These are phyloP conservation scores for Melanotaenia boesemani DNA, from an alignment of 2,797 vertebrate species.

Conservation along the genomic window DNA sequence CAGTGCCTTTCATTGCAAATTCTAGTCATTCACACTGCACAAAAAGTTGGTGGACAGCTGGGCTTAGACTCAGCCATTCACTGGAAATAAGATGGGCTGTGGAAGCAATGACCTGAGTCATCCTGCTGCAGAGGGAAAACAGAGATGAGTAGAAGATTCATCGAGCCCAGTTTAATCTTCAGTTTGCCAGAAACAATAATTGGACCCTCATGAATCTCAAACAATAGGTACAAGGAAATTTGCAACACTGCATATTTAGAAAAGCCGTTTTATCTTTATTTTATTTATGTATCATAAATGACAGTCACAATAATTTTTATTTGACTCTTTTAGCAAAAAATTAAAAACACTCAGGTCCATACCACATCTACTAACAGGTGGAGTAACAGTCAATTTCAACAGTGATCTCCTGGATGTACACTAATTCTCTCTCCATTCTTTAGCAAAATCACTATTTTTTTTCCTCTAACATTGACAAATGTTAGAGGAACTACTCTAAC, in stretches of 20 bases:
- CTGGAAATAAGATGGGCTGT: conserved; percentile 69
- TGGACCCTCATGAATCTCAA: conserved; percentile 46
- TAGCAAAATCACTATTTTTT: too few relatives aligned
- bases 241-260: neutral
- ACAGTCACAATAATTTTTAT: neutral
- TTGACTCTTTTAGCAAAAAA: neutral
- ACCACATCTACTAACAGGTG: neutral
- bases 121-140: conserved; percentile 54
- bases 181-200: conserved; percentile 74
- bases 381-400: too few relatives aligned
- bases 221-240: conserved; percentile 26
- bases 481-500: too few relatives aligned
- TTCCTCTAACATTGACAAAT: too few relatives aligned
- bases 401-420: too few relatives aligned
- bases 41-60: conserved; percentile 79
- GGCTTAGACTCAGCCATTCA: conserved; percentile 58
- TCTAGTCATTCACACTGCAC: conserved; percentile 80
- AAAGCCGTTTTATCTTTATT: neutral
- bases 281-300: neutral
- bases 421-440: too few relatives aligned
- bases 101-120: conserved; percentile 65
- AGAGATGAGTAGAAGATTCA: conserved; percentile 60
- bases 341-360: neutral
- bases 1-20: conserved; percentile 70
- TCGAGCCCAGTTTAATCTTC: conserved; percentile 64